Percentiles rank a stretch among this genome's conserved stretches.
Conservation (phyloP, 2,888 invertebrate species). For the Epinotia demarniana region DNA sequence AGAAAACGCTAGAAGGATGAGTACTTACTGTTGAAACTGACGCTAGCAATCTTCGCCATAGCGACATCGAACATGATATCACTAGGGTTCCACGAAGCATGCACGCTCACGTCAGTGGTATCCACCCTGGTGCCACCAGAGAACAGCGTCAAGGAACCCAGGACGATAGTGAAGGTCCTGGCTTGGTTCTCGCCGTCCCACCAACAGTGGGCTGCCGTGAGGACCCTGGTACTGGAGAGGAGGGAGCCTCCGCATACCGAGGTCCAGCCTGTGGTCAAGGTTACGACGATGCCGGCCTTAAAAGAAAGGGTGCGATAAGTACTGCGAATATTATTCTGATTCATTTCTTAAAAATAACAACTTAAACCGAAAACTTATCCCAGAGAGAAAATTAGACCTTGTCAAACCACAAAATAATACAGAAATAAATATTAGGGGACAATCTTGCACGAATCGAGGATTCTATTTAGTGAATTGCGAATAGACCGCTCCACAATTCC, state of each 20-base stretch:
- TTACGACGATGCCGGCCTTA: slow-evolving; percentile 70
- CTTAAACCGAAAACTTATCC: no score
- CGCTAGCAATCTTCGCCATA: slow-evolving; percentile 61
- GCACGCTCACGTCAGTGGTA: slow-evolving; percentile 61
- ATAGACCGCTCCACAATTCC: no score
- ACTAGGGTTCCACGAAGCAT: slow-evolving; percentile 65
- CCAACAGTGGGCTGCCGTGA: slow-evolving; percentile 79
- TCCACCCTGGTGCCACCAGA: slow-evolving; percentile 69
- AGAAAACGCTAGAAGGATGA: neutral
- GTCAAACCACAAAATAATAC: no score
- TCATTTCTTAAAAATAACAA: no score
- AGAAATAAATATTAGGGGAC: no score
- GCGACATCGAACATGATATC: slow-evolving; percentile 67
- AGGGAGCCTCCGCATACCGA: slow-evolving; percentile 76
- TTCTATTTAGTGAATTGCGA: no score
- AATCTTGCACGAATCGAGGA: no score
- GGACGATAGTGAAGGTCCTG: slow-evolving; percentile 65
- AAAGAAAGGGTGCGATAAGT: slow-evolving; percentile 25
- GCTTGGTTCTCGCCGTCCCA: slow-evolving; percentile 71
- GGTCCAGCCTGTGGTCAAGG: slow-evolving; percentile 62
- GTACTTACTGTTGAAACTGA: slow-evolving; percentile 66
- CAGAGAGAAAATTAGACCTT: no score
- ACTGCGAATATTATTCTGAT: no score
- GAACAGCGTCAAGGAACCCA: slow-evolving; percentile 72
- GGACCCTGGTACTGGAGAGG: slow-evolving; percentile 64